Evolutionary conservation across 2,797 vertebrate species (phyloP), one percentile per base, ranked within the genome.

Genomic region (Phoebastria nigripes): DNA sequence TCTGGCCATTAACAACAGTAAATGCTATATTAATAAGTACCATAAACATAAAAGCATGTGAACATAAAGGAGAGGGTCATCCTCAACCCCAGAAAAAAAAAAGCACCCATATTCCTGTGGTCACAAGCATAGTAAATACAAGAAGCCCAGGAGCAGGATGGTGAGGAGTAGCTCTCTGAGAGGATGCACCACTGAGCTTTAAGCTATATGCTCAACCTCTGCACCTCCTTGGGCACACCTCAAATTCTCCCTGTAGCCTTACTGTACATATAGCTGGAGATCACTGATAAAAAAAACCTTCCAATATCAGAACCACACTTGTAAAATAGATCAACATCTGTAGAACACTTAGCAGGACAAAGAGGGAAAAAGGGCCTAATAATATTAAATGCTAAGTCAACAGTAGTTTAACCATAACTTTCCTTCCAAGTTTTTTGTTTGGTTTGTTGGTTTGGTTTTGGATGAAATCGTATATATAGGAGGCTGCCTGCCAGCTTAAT

Each of bases 151-250:
- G 14, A 73, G 15, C 8, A 69, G 54, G 15, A 56, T 20, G 33
- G 47, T 2, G 4, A 65, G 42, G 7, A 72, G 51, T 5, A 65
- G 37, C 18, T 46, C 41, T 61, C 62, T 2, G 9, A 35, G 12
- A 51, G 37, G 22, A 65, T 13, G 28, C 6, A 17, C 33, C 37
- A 29, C 15, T 31, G 25, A 51, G 44, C 12, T 58, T 46, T 25
- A 62, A 55, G 19, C 33, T 47, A 12, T 6, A 14, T 4, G 5
- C 46, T 61, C 59, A 74, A 33, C 15, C 14, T 52, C 71, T 25
- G 4, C 58, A 39, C 5, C 29, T 56, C 46, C 69, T 54, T 0
- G 0, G 25, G n/a, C 28, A 69, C 41, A 31, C 5, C 19, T 22
- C 20, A 33, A 74, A 51, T 44, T 62, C 49, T 63, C 44, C 11